Percentiles rank a stretch among this genome's conserved stretches.
These are phyloP conservation scores for Aspidiotus rigidus DNA, from an alignment of 2,888 invertebrate species.

Conservation along the genomic window DNA sequence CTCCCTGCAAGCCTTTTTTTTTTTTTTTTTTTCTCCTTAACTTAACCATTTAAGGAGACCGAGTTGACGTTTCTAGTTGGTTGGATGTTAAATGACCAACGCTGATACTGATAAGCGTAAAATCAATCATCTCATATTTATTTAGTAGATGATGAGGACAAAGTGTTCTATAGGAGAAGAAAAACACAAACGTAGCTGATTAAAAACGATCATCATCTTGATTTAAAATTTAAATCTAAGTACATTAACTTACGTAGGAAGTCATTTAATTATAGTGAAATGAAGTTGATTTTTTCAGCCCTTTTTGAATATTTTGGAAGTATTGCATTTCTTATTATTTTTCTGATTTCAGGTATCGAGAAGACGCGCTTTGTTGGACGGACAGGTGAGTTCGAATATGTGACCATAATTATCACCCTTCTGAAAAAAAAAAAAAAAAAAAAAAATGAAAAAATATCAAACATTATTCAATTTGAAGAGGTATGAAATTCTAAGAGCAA, in stretches of 20 bases:
- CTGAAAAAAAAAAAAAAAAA: no score
- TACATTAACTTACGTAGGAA: not conserved
- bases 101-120: constrained; percentile 27
- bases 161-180: not conserved
- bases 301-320: not conserved
- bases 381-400: constrained; percentile 58
- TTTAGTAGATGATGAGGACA: not conserved
- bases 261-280: not conserved
- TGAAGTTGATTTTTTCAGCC: not conserved
- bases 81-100: constrained; percentile 27
- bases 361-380: constrained; percentile 79
- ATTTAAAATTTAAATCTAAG: not conserved
- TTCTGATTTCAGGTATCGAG: constrained; percentile 67
- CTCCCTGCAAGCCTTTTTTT: constrained; percentile 28
- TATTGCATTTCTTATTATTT: constrained; percentile 35
- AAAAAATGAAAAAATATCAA: no score
- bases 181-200: not conserved
- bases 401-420: no score
- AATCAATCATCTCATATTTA: constrained; percentile 29
- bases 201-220: not conserved
- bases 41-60: constrained; percentile 31
- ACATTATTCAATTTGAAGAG: no score
- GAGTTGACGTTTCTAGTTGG: constrained; percentile 21
- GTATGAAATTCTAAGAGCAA: no score
- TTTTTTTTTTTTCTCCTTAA: constrained; percentile 15